Evolutionary conservation across 2,113 vertebrate species (phyloP).

Genomic region (Erpornis zantholeuca): DNA sequence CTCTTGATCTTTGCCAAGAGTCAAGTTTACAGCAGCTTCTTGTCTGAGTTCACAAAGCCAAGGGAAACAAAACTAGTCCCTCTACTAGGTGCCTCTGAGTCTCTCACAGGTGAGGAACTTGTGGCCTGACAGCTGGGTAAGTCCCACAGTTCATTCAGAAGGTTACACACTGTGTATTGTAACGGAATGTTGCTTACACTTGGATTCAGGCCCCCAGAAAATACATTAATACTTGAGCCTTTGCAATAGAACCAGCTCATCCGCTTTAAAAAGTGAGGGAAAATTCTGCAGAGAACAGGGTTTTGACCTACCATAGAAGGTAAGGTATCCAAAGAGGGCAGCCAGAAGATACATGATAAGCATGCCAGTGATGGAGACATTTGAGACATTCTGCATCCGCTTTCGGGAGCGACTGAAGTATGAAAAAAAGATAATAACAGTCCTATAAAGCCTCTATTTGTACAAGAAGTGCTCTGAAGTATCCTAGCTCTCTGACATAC

Average conservation of each 20-base stretch:
- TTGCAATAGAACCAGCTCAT: fast-evolving
- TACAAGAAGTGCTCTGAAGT: neutral
- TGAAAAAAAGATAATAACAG: neutral
- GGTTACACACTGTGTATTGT: neutral
- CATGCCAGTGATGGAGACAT: constrained; percentile 93
- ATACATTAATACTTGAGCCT: neutral
- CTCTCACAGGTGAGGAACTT: neutral
- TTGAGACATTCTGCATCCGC: constrained; percentile 94
- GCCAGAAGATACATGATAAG: constrained; percentile 94
- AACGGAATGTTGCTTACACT: neutral
- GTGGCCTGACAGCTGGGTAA: neutral
- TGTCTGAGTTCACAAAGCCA: neutral
- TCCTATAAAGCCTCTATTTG: neutral
- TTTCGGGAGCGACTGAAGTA: constrained; percentile 81
- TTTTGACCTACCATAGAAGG: constrained; percentile 85
- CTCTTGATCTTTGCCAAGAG: neutral
- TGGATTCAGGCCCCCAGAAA: neutral
- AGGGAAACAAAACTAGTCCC: neutral
- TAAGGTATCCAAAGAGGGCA: constrained; percentile 93
- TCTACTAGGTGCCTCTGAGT: neutral
- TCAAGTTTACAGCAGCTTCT: neutral
- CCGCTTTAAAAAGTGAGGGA: neutral
- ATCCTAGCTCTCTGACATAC: neutral
- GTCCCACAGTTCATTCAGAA: neutral
- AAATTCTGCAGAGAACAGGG: neutral